Evolutionary conservation across 2,797 vertebrate genomes (phyloP), one percentile per base, ranked within the genome.

Genomic region (Poecilia velifera): DNA sequence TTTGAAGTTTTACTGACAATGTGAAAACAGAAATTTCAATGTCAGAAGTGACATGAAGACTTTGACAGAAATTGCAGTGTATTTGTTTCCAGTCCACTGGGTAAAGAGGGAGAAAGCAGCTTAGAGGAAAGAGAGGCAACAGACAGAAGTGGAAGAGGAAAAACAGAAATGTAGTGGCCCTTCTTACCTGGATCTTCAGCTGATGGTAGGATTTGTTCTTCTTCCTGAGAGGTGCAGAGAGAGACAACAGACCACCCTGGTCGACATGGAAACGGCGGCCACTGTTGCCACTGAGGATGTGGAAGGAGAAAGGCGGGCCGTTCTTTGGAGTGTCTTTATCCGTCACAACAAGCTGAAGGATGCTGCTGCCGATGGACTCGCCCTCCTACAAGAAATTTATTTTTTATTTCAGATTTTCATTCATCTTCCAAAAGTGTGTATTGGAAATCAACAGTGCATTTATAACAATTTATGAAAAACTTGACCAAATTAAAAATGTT

Each of bases 271-370:
- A 99, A 46, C 94, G 95, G 0, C 93, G 96, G 76, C 96, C 97
- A 1, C 97, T 93, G 0, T 99, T 98, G 77, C 98, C 98, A 1
- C 96, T 96, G 45, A 95, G 94, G 81, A 99, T 97, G 80, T 93
- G 97, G 94, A 98, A 99, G 1, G 95, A 95, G 90, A 98, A 99
- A 0, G 98, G 98, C 0, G 97, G 96, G 0, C 98, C 98, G 0
- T 99, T 98, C 89, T 91, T 95, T 46, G 96, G 95, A 3, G 97
- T 97, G 93, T 99, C 98, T 51, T 90, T 96, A 93, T 99, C 98
- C 0, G 88, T 97, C 90, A 98, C 97, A 64, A 97, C 91, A 55
- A 99, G 94, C 91, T 98, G 97, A 76, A 99, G 92, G 88, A 99
- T 84, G n/a, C 95, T 96, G 82, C 96, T 97, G 80, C 98, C 98